Base-by-base conservation (phyloP, 2,888 invertebrate species). In the Entomobrya multifasciata region DNA sequence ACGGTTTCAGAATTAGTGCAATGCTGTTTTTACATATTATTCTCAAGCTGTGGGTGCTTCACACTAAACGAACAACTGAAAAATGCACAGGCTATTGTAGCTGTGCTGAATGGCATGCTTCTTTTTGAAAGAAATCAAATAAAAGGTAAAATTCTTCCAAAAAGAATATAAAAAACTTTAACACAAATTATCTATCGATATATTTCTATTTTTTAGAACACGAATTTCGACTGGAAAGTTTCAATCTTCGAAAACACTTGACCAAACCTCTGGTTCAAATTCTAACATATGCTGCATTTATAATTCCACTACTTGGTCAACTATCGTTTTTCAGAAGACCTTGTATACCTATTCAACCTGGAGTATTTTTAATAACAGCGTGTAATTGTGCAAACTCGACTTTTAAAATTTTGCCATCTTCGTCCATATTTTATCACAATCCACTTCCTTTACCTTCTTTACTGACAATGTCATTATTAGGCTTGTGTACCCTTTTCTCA, bases 331-430 rank as follows among this genome's bases (percentile, higher is more conserved):
- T 17, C 1, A 22, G 20, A 2, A 36, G 44, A 4, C 77, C 77
- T 25, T 77, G 77, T 44, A 41, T 60, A 2, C 44, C 60, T 44
- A 60, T 60, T 30, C 77, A 60, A 49, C 60, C 44, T 13, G 77
- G 77, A 17, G 36, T 77, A 15, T 77, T 77, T 20, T 15, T 77
- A 0, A 20, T 77, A 3, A 36, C 11, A 1, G 1, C 25, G 15
- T 77, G 77, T 44, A 77, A 77, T n/a, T n/a, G n/a, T n/a, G n/a
- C n/a, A n/a, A n/a, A n/a, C n/a, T n/a, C n/a, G n/a, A n/a, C n/a
- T n/a, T n/a, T n/a, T n/a, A n/a, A n/a, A n/a, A n/a, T n/a, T n/a
- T n/a, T n/a, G n/a, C n/a, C n/a, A n/a, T n/a, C n/a, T n/a, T n/a
- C n/a, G n/a, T n/a, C n/a, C 60, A 11, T 22, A 3, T n/a, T 70